Evolutionary conservation across 2,113 vertebrate species (phyloP), one percentile per base, ranked within the genome.

Genomic region (Isichthys henryi): DNA sequence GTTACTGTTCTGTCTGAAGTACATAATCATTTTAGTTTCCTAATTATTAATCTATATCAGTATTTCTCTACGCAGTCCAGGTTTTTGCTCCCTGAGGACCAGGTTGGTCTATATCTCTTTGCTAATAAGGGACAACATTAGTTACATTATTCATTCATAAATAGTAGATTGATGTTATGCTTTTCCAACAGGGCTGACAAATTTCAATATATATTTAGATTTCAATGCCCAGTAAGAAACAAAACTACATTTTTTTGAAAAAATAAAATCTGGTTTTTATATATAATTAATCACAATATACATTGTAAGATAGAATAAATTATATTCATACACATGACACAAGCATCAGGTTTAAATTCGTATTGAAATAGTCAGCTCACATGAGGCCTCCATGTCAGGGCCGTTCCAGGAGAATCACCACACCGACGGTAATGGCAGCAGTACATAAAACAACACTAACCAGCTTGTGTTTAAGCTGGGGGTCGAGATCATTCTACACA

Each of bases 231-330:
- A 84, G 45, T 48, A 88, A 77, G 17, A 66, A 84, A 89, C 74
- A 84, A 89, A 58, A 15, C 35, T 87, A n/a, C 31, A 56, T 52
- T 45, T 53, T 45, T 50, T 23, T 88, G 77, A 84, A 84, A 89
- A 89, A 89, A 89, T 83, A 62, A 58, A 84, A 10, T 58, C 48
- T 48, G 62, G 5, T 3, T 35, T 82, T 50, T n/a, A 89, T 89
- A 45, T 58, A 85, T 62, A 45, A 19, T 45, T 62, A 45, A 19
- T 45, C 56, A 45, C 49, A 62, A 82, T 56, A 56, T 88, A 53
- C 77, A 88, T 50, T 66, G 49, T 17, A 88, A 83, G 45, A 21
- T 43, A 84, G 19, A 88, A 90, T 90, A 90, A 90, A 90, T 90
- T 88, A 84, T 66, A 88, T 50, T 46, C 88, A 90, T 66, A 88